Evolutionary conservation across 2,888 invertebrate species (phyloP), one percentile per base, ranked within the genome.

Genomic region (Neoascia interrupta): DNA sequence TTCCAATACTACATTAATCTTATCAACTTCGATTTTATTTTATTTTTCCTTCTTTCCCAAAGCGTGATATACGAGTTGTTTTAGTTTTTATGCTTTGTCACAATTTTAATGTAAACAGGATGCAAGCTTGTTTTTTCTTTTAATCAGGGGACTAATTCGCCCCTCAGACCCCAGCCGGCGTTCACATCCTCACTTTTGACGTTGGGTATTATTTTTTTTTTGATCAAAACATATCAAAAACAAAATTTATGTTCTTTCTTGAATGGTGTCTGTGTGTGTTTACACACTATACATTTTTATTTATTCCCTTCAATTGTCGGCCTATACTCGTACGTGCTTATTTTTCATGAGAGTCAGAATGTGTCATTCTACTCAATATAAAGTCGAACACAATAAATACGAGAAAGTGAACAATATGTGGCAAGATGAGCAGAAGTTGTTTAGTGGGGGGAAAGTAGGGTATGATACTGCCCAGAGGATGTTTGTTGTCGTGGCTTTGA

Each of bases 71-170:
- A n/a, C n/a, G n/a, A n/a, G n/a, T 49, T 66, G 15, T 16, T 49
- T 18, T 53, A 36, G 26, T 61, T 54, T 63, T 41, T 49, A 39
- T 69, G 75, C 69, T 69, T 43, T 64, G 75, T 70, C 75, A 58
- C 51, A 45, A n/a, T 31, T 37, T 64, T 56, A 76, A 64, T 70
- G 70, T 76, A 76, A 76, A 76, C 75, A 76, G 75, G 75, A 76
- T 76, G 58, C 63, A 58, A 45, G 53, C 45, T 75, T 75, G 54
- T 56, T 70, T 70, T 69, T 56, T 60, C 63, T 69, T 69, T 31
- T 70, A 64, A 70, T 70, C 75, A 45, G 63, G 36, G 56, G 13
- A 28, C 31, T 15, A 58, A 28, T 23, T 51, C n/a, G 28, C 19
- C 43, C 31, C 36, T 26, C 13, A 21, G 31, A n/a, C n/a, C 43